phyloP scores from a whole-genome alignment of 1,140 invertebrate genomes.

The Bombus confusus region DNA sequence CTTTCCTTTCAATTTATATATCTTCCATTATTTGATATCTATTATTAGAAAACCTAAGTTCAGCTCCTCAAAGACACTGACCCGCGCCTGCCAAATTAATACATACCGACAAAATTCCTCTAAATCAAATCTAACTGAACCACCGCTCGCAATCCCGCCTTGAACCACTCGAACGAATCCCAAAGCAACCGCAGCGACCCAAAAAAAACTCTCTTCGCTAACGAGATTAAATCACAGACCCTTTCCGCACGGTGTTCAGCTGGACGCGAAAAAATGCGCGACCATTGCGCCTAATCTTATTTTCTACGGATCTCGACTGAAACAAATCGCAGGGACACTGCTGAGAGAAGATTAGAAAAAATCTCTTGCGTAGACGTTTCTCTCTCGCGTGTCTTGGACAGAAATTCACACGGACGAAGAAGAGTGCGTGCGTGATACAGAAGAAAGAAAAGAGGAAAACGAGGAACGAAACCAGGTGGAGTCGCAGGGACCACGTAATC shows the following conservation, averaged over 20 bases:
- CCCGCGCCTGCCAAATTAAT: too few species aligned
- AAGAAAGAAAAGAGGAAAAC: conserved; percentile 6
- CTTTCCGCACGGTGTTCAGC: background rate
- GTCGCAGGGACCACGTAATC: conserved; percentile 59
- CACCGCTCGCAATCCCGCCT: too few species aligned
- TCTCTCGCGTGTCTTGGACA: background rate
- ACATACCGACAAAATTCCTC: too few species aligned
- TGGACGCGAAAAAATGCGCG: conserved; percentile 33
- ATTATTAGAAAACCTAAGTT: too few species aligned
- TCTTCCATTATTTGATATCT: too few species aligned
- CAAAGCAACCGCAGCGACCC: background rate
- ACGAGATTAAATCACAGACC: conserved; percentile 31
- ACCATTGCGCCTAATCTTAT: conserved; percentile 42
- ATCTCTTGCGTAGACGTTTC: background rate
- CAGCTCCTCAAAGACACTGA: too few species aligned
- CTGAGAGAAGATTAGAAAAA: conserved; percentile 42
- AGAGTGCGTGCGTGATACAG: conserved; percentile 35
- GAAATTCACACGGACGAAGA: background rate
- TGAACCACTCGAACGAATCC: background rate
- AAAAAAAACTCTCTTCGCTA: background rate
- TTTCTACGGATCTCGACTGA: background rate
- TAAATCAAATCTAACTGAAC: too few species aligned
- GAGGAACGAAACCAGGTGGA: conserved; percentile 38
- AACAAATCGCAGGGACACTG: background rate
- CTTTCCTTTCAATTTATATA: too few species aligned